Conservation (phyloP, 2,888 invertebrate genomes). For the Lissonota sp. region DNA sequence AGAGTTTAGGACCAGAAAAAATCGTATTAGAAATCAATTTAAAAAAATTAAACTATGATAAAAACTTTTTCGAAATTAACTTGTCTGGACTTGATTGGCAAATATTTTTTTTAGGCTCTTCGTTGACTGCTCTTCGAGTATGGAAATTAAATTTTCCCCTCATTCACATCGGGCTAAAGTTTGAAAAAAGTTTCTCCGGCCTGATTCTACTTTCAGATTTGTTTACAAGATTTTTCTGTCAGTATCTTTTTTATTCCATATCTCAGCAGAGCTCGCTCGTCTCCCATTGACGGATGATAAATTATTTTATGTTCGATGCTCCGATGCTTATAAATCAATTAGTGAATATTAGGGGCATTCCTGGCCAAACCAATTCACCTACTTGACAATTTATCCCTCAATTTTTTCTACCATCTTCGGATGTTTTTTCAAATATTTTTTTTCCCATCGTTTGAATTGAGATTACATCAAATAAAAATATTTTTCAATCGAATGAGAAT, state of each 20-base stretch:
- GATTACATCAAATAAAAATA: too few species aligned
- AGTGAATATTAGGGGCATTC: too few species aligned
- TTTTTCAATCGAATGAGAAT: too few species aligned
- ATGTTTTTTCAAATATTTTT: too few species aligned
- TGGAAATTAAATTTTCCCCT: background rate
- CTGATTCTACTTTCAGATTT: constrained; percentile 11
- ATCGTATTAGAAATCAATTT: background rate
- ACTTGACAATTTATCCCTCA: too few species aligned
- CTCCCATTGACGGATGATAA: constrained; percentile 8
- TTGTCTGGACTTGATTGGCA: too few species aligned
- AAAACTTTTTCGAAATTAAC: background rate
- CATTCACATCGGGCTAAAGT: background rate
- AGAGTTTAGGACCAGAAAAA: too few species aligned
- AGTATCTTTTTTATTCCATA: background rate
- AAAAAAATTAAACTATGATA: background rate
- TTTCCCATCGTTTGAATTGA: too few species aligned
- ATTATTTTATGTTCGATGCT: constrained; percentile 6
- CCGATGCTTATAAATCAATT: too few species aligned
- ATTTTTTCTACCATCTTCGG: too few species aligned
- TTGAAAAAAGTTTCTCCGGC: constrained; percentile 1
- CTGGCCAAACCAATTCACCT: too few species aligned
- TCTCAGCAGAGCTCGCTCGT: background rate
- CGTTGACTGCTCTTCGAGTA: background rate
- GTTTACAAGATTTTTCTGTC: background rate
- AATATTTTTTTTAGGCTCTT: background rate